Base-by-base conservation (phyloP, 2,888 invertebrate species). In the Pantelozetes paolii region DNA sequence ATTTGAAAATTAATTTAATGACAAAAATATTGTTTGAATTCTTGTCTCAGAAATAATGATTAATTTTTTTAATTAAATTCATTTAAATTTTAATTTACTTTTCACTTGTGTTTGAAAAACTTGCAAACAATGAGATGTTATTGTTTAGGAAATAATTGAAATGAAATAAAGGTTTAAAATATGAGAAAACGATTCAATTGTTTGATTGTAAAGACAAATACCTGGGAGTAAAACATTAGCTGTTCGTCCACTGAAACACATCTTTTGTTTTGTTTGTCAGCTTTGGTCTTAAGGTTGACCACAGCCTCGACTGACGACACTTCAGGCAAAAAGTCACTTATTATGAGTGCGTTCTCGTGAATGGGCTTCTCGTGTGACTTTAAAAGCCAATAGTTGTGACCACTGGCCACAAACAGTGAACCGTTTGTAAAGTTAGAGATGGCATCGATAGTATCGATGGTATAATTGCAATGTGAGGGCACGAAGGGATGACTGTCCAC, bases 391-490 rank as follows among this genome's bases (percentile, higher is more conserved):
- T 48, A 73, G 26, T 73, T 11, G 6, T 62, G 36, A 70, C 50
- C 42, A 42, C 54, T 69, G 28, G 69, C 50, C 69, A 73, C 36
- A 30, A 73, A 73, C 23, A 71, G 32, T 32, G 73, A 73, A 6
- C 73, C 73, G 45, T 73, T 73, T 9, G 69, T 59, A 36, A 73
- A n/a, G 23, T 28, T 70, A 20, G 70, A 70, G 26, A 73, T 69
- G 32, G 73, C 73, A 59, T 73, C 73, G 28, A 73, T 71, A 3
- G 20, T 32, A 64, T 64, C 64, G 64, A 64, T 40, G 23, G 64
- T 64, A 20, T 64, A 64, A 64, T 64, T 64, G 30, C 64, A 64
- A 36, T 64, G 64, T 1, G 59, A 30, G 32, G n/a, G 30, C 9
- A 32, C 15, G 6, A 32, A 18, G 1, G 59, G 9, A 23, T 28